Evolutionary conservation across 2,888 invertebrate species (phyloP).

Genomic region (Spilarctia lutea): DNA sequence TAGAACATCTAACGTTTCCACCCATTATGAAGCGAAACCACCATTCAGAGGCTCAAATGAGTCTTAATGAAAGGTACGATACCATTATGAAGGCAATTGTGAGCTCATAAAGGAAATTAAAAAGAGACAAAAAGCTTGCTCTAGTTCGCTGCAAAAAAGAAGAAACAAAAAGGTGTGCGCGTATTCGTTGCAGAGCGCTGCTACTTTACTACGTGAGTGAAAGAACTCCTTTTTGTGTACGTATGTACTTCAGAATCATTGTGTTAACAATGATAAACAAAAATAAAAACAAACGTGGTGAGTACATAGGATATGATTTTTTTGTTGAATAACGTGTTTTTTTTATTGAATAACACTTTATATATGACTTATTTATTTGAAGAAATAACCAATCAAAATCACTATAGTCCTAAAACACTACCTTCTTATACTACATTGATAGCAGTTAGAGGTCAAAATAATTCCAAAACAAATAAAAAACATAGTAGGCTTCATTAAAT

Average conservation of each 20-base stretch:
- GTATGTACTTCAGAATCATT: slow-evolving; percentile 33
- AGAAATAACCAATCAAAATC: no score
- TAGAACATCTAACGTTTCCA: slow-evolving; percentile 75
- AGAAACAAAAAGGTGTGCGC: slow-evolving; percentile 58
- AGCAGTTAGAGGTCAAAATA: no score
- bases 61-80: slow-evolving; percentile 83
- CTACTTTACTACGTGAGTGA: slow-evolving; percentile 50
- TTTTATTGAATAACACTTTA: no score
- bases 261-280: slow-evolving; percentile 22
- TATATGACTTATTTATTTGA: no score
- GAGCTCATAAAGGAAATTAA: slow-evolving; percentile 83
- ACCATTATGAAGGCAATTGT: slow-evolving; percentile 82
- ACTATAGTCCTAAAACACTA: no score
- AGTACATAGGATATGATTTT: not conserved
- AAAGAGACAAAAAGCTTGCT: slow-evolving; percentile 71
- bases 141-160: slow-evolving; percentile 59
- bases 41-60: slow-evolving; percentile 79
- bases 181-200: slow-evolving; percentile 49
- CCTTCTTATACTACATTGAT: no score
- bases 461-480: no score
- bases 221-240: slow-evolving; percentile 54
- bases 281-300: not conserved
- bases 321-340: not conserved
- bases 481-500: no score
- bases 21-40: slow-evolving; percentile 76